phyloP scores from a whole-genome alignment of 2,113 vertebrate species.

The Python bivittatus region DNA sequence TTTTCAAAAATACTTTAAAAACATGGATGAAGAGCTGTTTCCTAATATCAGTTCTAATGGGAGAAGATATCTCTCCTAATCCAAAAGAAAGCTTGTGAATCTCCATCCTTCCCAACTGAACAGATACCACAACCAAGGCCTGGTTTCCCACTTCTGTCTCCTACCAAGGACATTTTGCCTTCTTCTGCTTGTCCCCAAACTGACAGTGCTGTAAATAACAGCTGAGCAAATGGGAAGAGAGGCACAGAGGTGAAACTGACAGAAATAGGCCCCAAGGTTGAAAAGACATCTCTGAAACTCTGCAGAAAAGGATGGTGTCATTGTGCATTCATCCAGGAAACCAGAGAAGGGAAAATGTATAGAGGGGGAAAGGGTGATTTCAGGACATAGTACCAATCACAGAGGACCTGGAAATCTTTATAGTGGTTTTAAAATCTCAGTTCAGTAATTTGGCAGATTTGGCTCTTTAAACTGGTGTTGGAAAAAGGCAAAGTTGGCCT shows the following conservation, averaged over 20 bases:
- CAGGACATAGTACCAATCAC: background rate
- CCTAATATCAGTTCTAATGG: background rate
- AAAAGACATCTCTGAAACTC: background rate
- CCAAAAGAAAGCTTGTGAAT: background rate
- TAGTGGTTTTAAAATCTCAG: background rate
- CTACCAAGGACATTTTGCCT: background rate
- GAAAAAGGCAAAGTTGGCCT: background rate
- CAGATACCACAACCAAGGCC: background rate
- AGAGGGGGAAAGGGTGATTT: background rate
- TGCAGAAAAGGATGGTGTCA: background rate
- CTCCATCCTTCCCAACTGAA: background rate
- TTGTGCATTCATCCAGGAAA: background rate
- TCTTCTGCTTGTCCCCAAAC: background rate
- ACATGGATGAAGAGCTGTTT: background rate
- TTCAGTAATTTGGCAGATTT: background rate
- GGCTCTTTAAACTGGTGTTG: background rate
- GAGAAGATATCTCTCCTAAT: background rate
- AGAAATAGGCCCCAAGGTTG: conserved; percentile 6
- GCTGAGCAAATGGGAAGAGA: background rate
- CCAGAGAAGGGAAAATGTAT: background rate
- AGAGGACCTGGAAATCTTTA: background rate
- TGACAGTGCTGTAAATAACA: background rate
- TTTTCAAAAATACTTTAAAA: no score
- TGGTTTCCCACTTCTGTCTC: background rate
- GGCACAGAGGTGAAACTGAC: background rate